phyloP scores from a whole-genome alignment of 2,888 invertebrate species.

The Dryocosmus kuriphilus region DNA sequence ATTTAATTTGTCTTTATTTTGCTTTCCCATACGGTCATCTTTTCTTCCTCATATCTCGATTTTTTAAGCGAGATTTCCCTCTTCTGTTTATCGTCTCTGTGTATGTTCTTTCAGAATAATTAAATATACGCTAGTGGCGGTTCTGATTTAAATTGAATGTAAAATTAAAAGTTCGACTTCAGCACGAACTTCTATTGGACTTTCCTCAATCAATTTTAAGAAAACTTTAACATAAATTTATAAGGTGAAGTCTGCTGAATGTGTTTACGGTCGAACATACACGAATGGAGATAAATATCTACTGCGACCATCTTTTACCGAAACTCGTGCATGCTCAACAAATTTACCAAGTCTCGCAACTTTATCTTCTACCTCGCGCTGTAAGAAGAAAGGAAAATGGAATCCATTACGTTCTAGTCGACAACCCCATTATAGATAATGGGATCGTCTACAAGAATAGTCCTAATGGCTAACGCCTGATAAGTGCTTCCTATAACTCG shows the following conservation, averaged over 20 bases:
- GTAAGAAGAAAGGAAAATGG: conserved; percentile 37
- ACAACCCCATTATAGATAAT: conserved; percentile 56
- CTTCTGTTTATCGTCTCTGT: neutral
- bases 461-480: conserved; percentile 47
- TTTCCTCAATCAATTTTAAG: neutral
- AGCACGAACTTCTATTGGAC: neutral
- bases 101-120: neutral
- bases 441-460: conserved; percentile 52
- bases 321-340: conserved; percentile 21
- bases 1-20: conserved; percentile 5
- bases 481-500: conserved; percentile 13
- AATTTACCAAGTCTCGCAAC: conserved; percentile 26
- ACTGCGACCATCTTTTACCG: neutral
- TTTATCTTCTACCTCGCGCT: conserved; percentile 33
- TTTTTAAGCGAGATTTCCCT: too few species aligned
- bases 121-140: neutral
- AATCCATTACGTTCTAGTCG: conserved; percentile 44
- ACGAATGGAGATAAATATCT: conserved; percentile 14
- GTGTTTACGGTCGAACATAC: neutral
- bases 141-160: neutral
- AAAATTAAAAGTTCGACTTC: too few species aligned
- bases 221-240: neutral
- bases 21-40: neutral
- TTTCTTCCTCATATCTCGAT: neutral
- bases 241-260: neutral